Evolutionary conservation across 2,888 invertebrate genomes (phyloP).

Genomic region (Lasioglossum villosulum): DNA sequence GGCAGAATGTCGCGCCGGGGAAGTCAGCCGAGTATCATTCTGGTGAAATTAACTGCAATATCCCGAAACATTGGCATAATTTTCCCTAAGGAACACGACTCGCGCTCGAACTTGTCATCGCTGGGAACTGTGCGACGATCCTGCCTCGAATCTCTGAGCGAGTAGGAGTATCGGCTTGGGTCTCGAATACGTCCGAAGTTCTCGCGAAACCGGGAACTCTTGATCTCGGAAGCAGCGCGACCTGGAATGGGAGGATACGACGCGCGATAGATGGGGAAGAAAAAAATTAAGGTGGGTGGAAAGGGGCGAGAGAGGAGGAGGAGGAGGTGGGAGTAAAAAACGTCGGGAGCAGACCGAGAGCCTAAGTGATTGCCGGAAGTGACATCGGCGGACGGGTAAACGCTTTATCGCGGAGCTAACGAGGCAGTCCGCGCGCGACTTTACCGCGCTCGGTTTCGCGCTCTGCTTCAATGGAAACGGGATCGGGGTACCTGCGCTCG

Average conservation of each 20-base stretch:
- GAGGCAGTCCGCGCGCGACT: conserved; percentile 78
- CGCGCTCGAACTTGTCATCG: neutral
- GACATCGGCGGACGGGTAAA: conserved; percentile 80
- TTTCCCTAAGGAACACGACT: neutral
- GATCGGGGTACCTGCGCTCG: conserved; percentile 72
- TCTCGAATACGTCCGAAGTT: neutral
- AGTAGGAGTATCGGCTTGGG: neutral
- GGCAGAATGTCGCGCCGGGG: neutral
- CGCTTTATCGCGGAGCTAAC: conserved; percentile 83
- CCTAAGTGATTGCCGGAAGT: conserved; percentile 81
- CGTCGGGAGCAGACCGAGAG: conserved; percentile 52
- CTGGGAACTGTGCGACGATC: neutral
- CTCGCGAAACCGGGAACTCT: conserved; percentile 5
- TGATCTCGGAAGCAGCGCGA: conserved; percentile 14
- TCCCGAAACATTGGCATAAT: neutral
- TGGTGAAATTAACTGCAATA: neutral
- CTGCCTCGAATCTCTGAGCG: neutral
- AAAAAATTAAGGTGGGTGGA: neutral
- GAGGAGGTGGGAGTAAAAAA: conserved; percentile 36
- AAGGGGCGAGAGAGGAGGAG: neutral
- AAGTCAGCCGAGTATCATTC: neutral
- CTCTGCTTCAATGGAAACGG: conserved; percentile 76
- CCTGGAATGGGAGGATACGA: conserved; percentile 23
- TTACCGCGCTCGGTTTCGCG: conserved; percentile 76
- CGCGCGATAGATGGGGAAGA: neutral